Base-by-base conservation (phyloP, 2,797 vertebrate genomes). In the Euthynnus affinis region DNA sequence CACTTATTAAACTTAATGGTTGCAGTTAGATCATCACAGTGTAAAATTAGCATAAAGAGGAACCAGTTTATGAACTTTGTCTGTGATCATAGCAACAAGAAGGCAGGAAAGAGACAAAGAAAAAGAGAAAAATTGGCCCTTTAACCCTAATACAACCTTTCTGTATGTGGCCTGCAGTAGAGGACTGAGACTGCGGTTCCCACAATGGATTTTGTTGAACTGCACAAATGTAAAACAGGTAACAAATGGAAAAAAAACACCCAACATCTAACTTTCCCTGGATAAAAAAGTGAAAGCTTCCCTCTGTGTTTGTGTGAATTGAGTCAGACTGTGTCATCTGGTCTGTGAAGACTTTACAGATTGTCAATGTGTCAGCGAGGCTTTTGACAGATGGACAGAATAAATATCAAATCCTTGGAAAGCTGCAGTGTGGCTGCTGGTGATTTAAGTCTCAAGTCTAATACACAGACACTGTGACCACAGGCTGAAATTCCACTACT, bases 361-460 rank as follows among this genome's bases (percentile, higher is more conserved):
- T 64, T 74, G 81, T 86, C 60, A 57, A 7, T 68, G 74, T 89
- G 86, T 89, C 81, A 80, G 75, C 17, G 18, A 63, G 56, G 78
- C 78, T 79, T 49, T 1, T 64, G 68, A 82, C 87, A 89, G 90
- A 90, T 88, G 90, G 88, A 86, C 55, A 15, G 78, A 78, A 79
- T 78, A 80, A 82, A 86, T 37, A 76, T 51, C 20, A 71, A 76
- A 88, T 63, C 80, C 67, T 57, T 8, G n/a, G 32, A 71, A 57
- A 37, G 46, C 61, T 57, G 4, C 49, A 42, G 57, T 7, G 6
- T 52, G 40, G 65, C 74, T 80, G 79, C 62, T 60, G 76, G 10
- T 66, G 52, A 65, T 32, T 55, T 6, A 40, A 42, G 42, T 25
- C 48, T 53, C 40, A 17, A n/a, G 44, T 52, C 3, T 17, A 15